A percentile compares a stretch with the other conserved stretches of the same genome.
Conservation (phyloP, 2,888 invertebrate genomes). For the Ichneumoninae sp. region DNA sequence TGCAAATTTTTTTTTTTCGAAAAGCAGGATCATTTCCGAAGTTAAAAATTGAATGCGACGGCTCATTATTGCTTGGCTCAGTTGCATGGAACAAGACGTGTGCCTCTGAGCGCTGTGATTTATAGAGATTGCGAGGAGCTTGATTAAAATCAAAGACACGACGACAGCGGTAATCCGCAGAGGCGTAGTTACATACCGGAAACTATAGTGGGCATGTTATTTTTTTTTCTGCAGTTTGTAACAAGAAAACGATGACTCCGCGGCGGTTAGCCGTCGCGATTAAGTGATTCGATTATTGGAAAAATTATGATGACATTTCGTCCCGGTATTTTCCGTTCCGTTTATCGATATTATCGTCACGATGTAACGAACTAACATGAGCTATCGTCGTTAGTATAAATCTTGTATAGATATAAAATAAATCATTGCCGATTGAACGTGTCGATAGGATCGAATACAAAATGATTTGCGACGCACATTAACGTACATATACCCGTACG, state of each 20-base stretch:
- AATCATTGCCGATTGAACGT: conserved; percentile 61
- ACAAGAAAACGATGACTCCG: conserved; percentile 45
- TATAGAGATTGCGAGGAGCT: conserved; percentile 32
- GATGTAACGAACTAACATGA: conserved; percentile 46
- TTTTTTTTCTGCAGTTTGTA: background rate
- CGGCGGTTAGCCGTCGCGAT: conserved; percentile 35
- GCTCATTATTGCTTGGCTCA: background rate
- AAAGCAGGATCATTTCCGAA: background rate
- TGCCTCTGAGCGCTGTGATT: conserved; percentile 32
- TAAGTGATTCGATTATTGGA: conserved; percentile 63
- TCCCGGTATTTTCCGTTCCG: conserved; percentile 58
- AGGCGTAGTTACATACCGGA: conserved; percentile 36
- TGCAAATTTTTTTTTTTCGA: background rate
- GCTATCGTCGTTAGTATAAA: conserved; percentile 63
- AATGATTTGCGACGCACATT: conserved; percentile 56
- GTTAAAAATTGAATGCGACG: background rate
- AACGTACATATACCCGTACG: conserved; percentile 19
- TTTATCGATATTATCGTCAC: conserved; percentile 59
- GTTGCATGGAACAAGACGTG: conserved; percentile 14
- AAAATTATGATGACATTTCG: conserved; percentile 65
- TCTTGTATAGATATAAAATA: conserved; percentile 55
- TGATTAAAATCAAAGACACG: conserved; percentile 62
- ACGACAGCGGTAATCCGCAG: conserved; percentile 26
- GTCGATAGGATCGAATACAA: conserved; percentile 58
- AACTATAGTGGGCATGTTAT: conserved; percentile 27